Conservation (phyloP, 2,113 vertebrate species). For the Stigmatopora nigra region DNA sequence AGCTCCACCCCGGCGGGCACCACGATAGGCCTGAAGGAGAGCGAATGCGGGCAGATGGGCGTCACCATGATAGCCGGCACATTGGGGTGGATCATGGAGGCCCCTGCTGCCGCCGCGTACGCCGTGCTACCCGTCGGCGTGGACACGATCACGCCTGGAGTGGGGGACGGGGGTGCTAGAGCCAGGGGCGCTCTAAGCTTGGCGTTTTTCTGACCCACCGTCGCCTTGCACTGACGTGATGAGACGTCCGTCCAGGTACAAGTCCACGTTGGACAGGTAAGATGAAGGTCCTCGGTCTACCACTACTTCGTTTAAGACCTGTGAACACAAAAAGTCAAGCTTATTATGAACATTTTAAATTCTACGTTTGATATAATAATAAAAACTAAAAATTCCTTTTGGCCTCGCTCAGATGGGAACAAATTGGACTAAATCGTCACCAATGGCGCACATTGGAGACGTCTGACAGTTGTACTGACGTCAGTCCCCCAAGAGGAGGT, state of each 20-base stretch:
- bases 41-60: slow-evolving; percentile 77
- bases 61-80: slow-evolving; percentile 79
- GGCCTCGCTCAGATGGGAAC: accelerated
- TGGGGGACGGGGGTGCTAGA: neutral
- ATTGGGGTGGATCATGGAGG: slow-evolving; percentile 79
- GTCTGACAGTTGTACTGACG: slow-evolving; percentile 42
- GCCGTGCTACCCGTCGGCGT: slow-evolving; percentile 75
- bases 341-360: too few species aligned
- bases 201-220: slow-evolving; percentile 45
- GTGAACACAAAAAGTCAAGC: neutral
- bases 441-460: slow-evolving; percentile 10
- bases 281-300: slow-evolving; percentile 76
- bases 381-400: too few species aligned
- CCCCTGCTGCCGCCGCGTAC: slow-evolving; percentile 73
- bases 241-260: slow-evolving; percentile 74
- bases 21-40: slow-evolving; percentile 78
- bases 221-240: slow-evolving; percentile 79
- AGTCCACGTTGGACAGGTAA: slow-evolving; percentile 76
- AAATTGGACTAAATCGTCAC: neutral
- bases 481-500: slow-evolving; percentile 29
- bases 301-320: slow-evolving; percentile 78
- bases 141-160: slow-evolving; percentile 73
- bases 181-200: too few species aligned
- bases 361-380: too few species aligned
- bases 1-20: slow-evolving; percentile 77